Evolutionary conservation across 2,888 invertebrate species (phyloP).

Genomic region (Hemistola chrysoprasaria): DNA sequence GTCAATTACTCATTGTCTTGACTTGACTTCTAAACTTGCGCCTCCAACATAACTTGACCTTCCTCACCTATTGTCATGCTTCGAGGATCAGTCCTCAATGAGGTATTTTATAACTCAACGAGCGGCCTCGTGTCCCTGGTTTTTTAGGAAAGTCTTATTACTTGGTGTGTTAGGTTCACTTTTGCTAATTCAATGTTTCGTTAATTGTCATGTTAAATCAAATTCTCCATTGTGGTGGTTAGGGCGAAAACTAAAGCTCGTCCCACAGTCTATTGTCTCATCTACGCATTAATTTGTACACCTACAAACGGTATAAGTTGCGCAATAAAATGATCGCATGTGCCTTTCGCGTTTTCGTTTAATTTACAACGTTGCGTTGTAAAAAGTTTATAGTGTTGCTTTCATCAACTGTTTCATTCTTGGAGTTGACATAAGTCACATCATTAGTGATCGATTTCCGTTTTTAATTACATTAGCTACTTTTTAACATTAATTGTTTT

Average conservation of each 20-base stretch:
- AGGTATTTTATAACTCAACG: conserved; percentile 34
- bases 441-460: conserved; percentile 14
- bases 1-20: conserved; percentile 50
- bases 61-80: conserved; percentile 33
- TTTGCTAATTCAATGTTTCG: conserved; percentile 35
- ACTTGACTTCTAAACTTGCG: conserved; percentile 38
- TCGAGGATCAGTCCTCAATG: conserved; percentile 29
- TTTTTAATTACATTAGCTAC: conserved; percentile 13
- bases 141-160: conserved; percentile 34
- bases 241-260: conserved; percentile 44
- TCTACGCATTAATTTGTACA: conserved; percentile 40
- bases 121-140: conserved; percentile 33
- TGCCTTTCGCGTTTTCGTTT: conserved; percentile 30
- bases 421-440: conserved; percentile 16
- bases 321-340: conserved; percentile 39
- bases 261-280: conserved; percentile 65
- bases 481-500: too few relatives aligned
- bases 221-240: conserved; percentile 45
- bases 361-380: conserved; percentile 12
- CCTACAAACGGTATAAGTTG: conserved; percentile 45
- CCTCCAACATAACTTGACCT: conserved; percentile 40
- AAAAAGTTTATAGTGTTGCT: conserved; percentile 16
- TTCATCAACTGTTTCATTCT: conserved; percentile 17
- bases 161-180: conserved; percentile 31
- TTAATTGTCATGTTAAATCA: conserved; percentile 30